These are phyloP conservation scores for Carettochelys insculpta DNA, from an alignment of 2,113 vertebrate species.

Conservation along the genomic window DNA sequence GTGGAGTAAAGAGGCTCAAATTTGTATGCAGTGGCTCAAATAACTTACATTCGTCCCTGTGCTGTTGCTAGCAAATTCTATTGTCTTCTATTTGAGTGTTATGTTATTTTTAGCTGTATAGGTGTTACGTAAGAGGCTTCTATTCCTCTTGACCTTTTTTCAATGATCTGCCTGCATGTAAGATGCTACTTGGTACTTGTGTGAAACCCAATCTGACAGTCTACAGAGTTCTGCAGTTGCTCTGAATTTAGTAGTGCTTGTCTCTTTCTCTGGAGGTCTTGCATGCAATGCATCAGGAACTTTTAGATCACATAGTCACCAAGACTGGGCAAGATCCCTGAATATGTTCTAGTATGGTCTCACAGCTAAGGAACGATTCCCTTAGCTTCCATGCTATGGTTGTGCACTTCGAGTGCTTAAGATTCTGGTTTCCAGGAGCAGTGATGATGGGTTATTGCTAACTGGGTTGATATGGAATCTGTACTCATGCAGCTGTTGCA, in stretches of 20 bases:
- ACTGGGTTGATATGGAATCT: not conserved
- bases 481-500: not conserved
- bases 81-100: not conserved
- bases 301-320: too few relatives aligned
- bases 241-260: not conserved
- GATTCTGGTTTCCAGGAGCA: not conserved
- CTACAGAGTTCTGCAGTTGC: not conserved
- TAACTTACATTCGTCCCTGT: not conserved
- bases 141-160: not conserved
- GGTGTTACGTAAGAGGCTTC: not conserved
- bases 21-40: not conserved
- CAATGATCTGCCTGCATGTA: not conserved
- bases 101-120: not conserved
- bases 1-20: fast-evolving
- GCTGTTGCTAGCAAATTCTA: not conserved
- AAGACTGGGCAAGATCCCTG: too few relatives aligned
- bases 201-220: not conserved
- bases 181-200: not conserved
- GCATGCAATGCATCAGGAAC: not conserved
- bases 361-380: not conserved
- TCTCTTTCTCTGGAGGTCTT: not conserved
- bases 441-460: not conserved
- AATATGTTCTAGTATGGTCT: not conserved
- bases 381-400: not conserved
- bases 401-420: not conserved